Conservation (phyloP, 1,140 invertebrate species). For the Drosophila subobscura region DNA sequence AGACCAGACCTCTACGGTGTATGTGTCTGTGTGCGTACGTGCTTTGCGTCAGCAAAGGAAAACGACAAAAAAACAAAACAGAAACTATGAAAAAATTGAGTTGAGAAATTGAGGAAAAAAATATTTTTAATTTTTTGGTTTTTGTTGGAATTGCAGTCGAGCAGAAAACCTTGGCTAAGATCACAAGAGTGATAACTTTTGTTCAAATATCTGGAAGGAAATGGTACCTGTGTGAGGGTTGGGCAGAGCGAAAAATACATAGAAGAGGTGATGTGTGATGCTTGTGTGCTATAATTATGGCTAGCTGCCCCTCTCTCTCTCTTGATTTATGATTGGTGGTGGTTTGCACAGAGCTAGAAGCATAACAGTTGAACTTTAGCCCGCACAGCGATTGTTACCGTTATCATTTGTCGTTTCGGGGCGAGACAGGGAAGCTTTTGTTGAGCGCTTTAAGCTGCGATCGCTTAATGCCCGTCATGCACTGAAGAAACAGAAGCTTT, state of each 20-base stretch:
- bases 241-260: too few species aligned
- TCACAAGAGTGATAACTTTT: slow-evolving; percentile 47
- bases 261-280: too few species aligned
- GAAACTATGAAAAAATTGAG: slow-evolving; percentile 52
- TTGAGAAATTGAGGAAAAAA: slow-evolving; percentile 38
- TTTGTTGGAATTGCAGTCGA: slow-evolving; percentile 19
- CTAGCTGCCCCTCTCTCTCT: not conserved
- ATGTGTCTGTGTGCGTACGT: slow-evolving; percentile 53
- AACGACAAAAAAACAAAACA: slow-evolving; percentile 35
- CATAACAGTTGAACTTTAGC: slow-evolving; percentile 41
- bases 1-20: slow-evolving; percentile 14
- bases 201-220: too few species aligned
- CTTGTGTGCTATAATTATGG: too few species aligned
- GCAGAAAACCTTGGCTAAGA: slow-evolving; percentile 48
- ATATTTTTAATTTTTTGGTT: not conserved
- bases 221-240: too few species aligned
- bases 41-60: slow-evolving; percentile 68
- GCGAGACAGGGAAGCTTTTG: slow-evolving; percentile 8
- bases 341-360: slow-evolving; percentile 2
- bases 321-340: slow-evolving; percentile 27
- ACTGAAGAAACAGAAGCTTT: slow-evolving; percentile 33
- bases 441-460: slow-evolving; percentile 17
- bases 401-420: slow-evolving; percentile 15
- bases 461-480: slow-evolving; percentile 10
- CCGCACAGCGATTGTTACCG: slow-evolving; percentile 11